Conservation (phyloP, 2,113 vertebrate species). For the Maccullochella peelii region DNA sequence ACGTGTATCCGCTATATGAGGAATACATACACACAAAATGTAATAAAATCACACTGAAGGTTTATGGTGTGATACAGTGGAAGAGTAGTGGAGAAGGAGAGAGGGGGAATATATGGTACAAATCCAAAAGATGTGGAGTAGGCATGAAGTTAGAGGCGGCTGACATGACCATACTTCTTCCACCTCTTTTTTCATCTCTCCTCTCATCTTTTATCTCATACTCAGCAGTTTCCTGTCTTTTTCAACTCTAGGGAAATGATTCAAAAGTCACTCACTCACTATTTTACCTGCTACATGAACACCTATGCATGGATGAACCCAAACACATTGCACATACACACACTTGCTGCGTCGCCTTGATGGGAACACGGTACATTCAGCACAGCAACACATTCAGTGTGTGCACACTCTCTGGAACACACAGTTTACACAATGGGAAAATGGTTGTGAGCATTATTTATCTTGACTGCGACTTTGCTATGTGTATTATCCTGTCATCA, state of each 20-base stretch:
- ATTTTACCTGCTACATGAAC: conserved; percentile 2
- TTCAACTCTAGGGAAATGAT: conserved; percentile 13
- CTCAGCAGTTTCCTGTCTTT: conserved; percentile 43
- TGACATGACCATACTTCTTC: conserved; percentile 38
- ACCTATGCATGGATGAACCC: background rate
- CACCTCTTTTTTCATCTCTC: conserved; percentile 13
- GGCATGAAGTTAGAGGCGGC: conserved; percentile 12
- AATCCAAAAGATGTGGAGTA: conserved; percentile 9
- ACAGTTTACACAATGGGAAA: conserved; percentile 19
- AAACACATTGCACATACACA: background rate
- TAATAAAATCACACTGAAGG: background rate
- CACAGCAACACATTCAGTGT: background rate
- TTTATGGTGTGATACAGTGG: background rate
- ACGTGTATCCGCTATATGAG: too few relatives aligned
- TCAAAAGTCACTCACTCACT: conserved; percentile 3
- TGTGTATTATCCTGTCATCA: conserved; percentile 31
- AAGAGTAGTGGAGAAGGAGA: background rate
- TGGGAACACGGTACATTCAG: background rate
- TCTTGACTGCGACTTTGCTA: conserved; percentile 18
- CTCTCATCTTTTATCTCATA: conserved; percentile 6
- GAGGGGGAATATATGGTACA: background rate
- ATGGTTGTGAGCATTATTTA: conserved; percentile 33
- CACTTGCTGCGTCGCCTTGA: background rate
- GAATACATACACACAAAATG: background rate
- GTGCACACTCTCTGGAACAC: background rate